Conservation (phyloP, 2,888 invertebrate genomes). For the Conistra vaccinii region DNA sequence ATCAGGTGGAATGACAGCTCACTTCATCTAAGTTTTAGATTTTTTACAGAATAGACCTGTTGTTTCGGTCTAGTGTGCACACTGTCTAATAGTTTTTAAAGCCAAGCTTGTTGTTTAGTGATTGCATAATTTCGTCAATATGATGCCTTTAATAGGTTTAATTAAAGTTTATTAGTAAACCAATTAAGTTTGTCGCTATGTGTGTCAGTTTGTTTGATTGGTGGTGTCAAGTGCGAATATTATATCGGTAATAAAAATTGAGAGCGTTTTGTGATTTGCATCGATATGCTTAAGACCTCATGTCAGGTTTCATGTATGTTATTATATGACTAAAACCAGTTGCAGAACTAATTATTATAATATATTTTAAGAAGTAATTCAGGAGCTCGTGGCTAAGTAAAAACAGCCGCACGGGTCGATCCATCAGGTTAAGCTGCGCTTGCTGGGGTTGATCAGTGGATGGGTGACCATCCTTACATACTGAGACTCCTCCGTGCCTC, state of each 20-base stretch:
- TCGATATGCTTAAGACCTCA: conserved; percentile 12
- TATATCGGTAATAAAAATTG: conserved; percentile 47
- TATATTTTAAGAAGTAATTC: too few relatives aligned
- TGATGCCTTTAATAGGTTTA: conserved; percentile 41
- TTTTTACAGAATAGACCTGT: background rate
- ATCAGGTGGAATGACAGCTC: background rate
- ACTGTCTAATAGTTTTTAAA: conserved; percentile 20
- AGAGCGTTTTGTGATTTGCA: conserved; percentile 39
- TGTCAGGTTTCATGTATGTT: conserved; percentile 16
- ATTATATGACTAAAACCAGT: too few relatives aligned
- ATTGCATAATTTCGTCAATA: conserved; percentile 50
- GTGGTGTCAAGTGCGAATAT: conserved; percentile 62
- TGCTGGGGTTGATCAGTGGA: too few relatives aligned
- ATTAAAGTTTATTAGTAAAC: conserved; percentile 65
- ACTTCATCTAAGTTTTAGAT: background rate
- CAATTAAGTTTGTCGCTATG: conserved; percentile 65
- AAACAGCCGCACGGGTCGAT: too few relatives aligned
- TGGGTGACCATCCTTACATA: too few relatives aligned
- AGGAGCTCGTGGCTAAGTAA: too few relatives aligned
- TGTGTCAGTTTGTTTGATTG: conserved; percentile 65
- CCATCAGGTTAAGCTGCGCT: too few relatives aligned
- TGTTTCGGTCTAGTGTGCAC: background rate
- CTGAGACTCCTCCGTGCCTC: too few relatives aligned
- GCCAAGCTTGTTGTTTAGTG: conserved; percentile 16
- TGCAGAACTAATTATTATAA: too few relatives aligned